A percentile compares a stretch with the other conserved stretches of the same genome.
phyloP scores from a whole-genome alignment of 64 coral and sea anemone species.

The Platygyra sinensis region DNA sequence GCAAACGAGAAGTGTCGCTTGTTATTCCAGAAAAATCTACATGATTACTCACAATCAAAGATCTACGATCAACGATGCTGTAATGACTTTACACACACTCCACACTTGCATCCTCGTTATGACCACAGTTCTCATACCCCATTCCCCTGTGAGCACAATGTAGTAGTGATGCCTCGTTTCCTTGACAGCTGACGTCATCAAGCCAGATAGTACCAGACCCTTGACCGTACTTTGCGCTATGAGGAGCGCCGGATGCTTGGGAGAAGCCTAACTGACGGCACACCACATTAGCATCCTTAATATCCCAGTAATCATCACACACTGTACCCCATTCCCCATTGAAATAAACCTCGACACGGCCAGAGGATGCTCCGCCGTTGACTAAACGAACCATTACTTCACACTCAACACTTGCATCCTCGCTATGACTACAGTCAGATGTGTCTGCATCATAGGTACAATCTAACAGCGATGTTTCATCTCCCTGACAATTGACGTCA shows the following conservation, averaged over 20 bases:
- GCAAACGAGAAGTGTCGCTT: no score
- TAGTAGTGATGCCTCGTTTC: background rate
- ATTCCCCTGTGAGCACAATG: background rate
- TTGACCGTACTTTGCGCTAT: no score
- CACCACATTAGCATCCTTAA: slow-evolving; percentile 22
- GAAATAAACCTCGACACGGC: slow-evolving; percentile 32
- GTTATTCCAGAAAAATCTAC: no score
- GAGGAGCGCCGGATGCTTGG: no score
- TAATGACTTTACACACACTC: background rate
- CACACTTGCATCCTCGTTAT: background rate
- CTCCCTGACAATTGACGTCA: slow-evolving; percentile 20
- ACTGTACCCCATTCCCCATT: slow-evolving; percentile 27
- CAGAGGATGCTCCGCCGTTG: background rate
- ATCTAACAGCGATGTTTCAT: background rate
- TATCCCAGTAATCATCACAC: slow-evolving; percentile 7
- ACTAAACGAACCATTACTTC: background rate
- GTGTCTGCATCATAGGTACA: background rate
- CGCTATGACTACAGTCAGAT: no score
- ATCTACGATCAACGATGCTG: no score
- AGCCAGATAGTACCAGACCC: slow-evolving; percentile 6
- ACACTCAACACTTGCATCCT: no score
- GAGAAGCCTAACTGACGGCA: background rate
- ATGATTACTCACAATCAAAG: no score
- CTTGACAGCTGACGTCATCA: slow-evolving; percentile 19
- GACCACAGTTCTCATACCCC: background rate